phyloP scores from a whole-genome alignment of 2,888 invertebrate species.

The Eutolmus rufibarbis region DNA sequence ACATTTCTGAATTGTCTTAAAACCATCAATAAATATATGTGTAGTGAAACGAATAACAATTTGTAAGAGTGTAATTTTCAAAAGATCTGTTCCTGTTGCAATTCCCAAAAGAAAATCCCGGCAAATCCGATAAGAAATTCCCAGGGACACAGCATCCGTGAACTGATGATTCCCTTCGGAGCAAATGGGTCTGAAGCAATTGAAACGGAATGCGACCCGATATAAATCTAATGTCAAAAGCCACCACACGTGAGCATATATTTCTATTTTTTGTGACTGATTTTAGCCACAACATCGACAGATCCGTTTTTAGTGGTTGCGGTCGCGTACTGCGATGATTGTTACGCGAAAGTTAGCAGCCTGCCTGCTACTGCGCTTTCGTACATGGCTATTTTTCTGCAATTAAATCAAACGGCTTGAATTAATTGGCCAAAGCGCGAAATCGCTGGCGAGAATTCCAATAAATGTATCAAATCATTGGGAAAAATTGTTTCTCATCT shows the following conservation, averaged over 20 bases:
- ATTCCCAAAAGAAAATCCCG: neutral
- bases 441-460: slow-evolving; percentile 1
- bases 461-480: slow-evolving; percentile 28
- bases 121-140: neutral
- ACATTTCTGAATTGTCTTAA: no score
- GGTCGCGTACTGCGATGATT: slow-evolving; percentile 6
- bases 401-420: slow-evolving; percentile 11
- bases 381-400: neutral
- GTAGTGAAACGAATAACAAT: no score
- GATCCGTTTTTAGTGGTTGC: slow-evolving; percentile 36
- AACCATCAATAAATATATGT: no score
- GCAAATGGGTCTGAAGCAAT: slow-evolving; percentile 18
- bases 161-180: slow-evolving; percentile 7
- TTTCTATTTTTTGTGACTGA: slow-evolving; percentile 10
- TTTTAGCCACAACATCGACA: neutral
- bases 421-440: slow-evolving; percentile 13
- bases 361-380: neutral
- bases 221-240: slow-evolving; percentile 22
- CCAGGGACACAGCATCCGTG: slow-evolving; percentile 13
- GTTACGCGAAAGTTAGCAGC: slow-evolving; percentile 12
- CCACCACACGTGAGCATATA: slow-evolving; percentile 10
- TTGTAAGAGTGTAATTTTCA: neutral
- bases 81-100: neutral
- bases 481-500: neutral
- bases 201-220: slow-evolving; percentile 31